phyloP scores from a whole-genome alignment of 2,797 vertebrate species.

The Siniperca undulata region DNA sequence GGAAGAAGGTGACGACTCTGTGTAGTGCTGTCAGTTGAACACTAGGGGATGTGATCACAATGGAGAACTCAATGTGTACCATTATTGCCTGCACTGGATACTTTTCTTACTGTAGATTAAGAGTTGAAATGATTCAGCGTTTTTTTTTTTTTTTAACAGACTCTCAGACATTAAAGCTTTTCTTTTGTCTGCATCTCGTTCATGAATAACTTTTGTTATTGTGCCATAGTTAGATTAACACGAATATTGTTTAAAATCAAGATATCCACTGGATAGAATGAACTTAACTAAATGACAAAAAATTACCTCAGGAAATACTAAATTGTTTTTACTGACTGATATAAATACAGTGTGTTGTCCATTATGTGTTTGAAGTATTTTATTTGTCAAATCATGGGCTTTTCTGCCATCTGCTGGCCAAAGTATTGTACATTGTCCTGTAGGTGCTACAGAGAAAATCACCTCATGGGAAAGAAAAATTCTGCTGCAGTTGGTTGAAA shows the following conservation, averaged over 20 bases:
- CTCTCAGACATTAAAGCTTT: neutral
- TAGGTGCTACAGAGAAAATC: neutral
- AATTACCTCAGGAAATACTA: neutral
- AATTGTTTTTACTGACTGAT: neutral
- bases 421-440: neutral
- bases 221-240: neutral
- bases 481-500: neutral
- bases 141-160: neutral
- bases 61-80: neutral
- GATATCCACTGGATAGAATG: neutral
- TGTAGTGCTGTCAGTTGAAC: conserved; percentile 45
- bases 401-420: conserved; percentile 73
- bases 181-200: neutral
- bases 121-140: neutral
- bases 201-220: neutral
- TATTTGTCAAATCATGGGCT: conserved; percentile 33
- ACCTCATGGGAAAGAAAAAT: neutral
- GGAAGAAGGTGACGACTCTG: conserved; percentile 31
- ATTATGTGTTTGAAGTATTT: neutral
- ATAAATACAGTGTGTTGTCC: neutral
- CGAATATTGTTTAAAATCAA: neutral
- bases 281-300: neutral
- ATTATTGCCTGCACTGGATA: neutral
- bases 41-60: conserved; percentile 40
- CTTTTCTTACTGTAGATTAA: neutral